Base-by-base conservation (phyloP, 2,797 vertebrate species). In the Fundulus diaphanus region DNA sequence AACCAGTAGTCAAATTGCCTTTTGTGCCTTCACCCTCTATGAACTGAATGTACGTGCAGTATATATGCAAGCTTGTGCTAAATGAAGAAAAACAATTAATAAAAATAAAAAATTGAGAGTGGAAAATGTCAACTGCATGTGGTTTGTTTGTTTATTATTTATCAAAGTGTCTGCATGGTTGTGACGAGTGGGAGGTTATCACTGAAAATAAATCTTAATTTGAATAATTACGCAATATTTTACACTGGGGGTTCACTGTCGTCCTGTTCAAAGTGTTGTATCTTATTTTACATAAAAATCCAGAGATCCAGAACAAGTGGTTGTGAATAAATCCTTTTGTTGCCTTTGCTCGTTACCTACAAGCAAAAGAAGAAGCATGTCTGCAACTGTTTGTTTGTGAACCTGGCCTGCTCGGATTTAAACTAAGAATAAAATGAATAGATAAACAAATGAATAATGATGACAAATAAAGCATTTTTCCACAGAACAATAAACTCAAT, bases 21-120 rank as follows among this genome's bases (percentile, higher is more conserved):
- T 96, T 97, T 96, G 98, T 99, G 98, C 98, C 98, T 99, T 99
- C 96, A 98, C 97, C 96, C 97, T 97, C 96, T 97, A 96, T 97
- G 96, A 98, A 98, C 96, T 98, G 97, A 99, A 99, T 99, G 97
- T 99, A 99, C 97, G 97, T 98, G 98, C 97, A 97, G 97, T 98
- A 98, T 97, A 98, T 98, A 98, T 99, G 97, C 97, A 99, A 98
- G 97, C 97, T 98, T 98, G 97, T 98, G 97, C 96, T 97, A 97
- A 98, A 98, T 97, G 96, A 97, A 97, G 96, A 96, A 96, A 97
- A 92, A 90, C 88, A 79, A 79, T 69, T 89, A 92, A 94, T 89
- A 92, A 93, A 92, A 93, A 91, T 81, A 90, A 87, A 91, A 90
- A 87, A n/a, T n/a, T 42, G 48, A 81, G 77, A 83, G 71, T 78